phyloP scores from a whole-genome alignment of 2,888 invertebrate genomes.

The Drosophila eohydei region DNA sequence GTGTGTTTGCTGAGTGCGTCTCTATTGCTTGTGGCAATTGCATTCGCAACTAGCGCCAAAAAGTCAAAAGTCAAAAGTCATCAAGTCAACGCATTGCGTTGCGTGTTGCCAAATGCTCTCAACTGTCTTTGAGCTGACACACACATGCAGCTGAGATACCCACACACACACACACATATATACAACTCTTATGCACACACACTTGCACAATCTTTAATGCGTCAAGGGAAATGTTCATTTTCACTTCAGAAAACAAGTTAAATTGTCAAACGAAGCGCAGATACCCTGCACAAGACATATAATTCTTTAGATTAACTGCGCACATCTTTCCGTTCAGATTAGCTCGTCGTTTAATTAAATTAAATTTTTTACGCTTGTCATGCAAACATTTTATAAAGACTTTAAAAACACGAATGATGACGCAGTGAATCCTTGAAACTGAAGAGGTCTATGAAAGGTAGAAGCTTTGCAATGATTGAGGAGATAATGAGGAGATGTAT shows the following conservation, averaged over 20 bases:
- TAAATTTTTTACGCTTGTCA: too few species aligned
- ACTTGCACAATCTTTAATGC: constrained; percentile 24
- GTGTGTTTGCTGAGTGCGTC: constrained; percentile 7
- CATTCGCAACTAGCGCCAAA: constrained; percentile 46
- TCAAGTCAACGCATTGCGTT: constrained; percentile 33
- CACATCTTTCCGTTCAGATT: too few species aligned
- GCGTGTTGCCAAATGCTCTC: constrained; percentile 33
- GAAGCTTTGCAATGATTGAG: too few species aligned
- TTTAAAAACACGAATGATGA: too few species aligned
- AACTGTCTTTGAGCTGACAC: constrained; percentile 22
- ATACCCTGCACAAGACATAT: constrained; percentile 8
- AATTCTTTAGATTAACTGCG: not conserved
- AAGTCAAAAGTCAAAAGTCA: constrained; percentile 61
- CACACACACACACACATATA: constrained; percentile 3
- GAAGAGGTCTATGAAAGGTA: too few species aligned
- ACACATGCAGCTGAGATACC: not conserved
- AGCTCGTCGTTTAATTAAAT: too few species aligned
- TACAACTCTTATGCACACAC: constrained; percentile 8
- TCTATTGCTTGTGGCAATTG: constrained; percentile 47
- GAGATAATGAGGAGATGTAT: too few species aligned
- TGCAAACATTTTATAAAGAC: too few species aligned
- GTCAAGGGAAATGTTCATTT: constrained; percentile 50
- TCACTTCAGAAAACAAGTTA: constrained; percentile 29
- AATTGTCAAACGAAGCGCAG: not conserved
- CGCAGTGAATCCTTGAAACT: too few species aligned